Conservation (phyloP, 2,888 invertebrate species). For the Lissonota sp. region DNA sequence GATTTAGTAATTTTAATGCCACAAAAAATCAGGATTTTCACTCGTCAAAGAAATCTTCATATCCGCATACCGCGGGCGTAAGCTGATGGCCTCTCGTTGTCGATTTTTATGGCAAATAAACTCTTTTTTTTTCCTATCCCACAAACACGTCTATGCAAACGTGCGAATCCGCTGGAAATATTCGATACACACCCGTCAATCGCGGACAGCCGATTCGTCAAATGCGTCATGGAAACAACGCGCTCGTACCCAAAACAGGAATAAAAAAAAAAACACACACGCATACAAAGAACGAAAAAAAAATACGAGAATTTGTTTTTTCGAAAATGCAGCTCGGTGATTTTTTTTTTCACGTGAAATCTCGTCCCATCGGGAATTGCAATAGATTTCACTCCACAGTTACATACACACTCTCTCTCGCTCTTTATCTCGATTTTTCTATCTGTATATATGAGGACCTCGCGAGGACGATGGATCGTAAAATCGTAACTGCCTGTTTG, state of each 20-base stretch:
- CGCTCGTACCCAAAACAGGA: not conserved
- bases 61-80: no score
- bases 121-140: not conserved
- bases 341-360: constrained; percentile 28
- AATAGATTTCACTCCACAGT: constrained; percentile 45
- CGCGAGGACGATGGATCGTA: constrained; percentile 43
- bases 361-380: constrained; percentile 43
- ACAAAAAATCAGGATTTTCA: no score
- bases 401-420: not conserved
- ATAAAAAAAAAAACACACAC: constrained; percentile 21
- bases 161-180: not conserved
- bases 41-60: no score
- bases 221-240: constrained; percentile 7
- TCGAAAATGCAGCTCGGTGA: constrained; percentile 28
- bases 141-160: not conserved
- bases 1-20: no score
- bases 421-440: not conserved
- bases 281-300: constrained; percentile 17
- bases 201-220: constrained; percentile 34
- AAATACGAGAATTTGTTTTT: constrained; percentile 45
- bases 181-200: not conserved
- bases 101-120: not conserved
- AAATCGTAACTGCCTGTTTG: constrained; percentile 56
- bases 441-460: constrained; percentile 6
- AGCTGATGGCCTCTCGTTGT: not conserved